Base-by-base conservation (phyloP, 1,140 invertebrate genomes). In the Meloidogyne chitwoodi region DNA sequence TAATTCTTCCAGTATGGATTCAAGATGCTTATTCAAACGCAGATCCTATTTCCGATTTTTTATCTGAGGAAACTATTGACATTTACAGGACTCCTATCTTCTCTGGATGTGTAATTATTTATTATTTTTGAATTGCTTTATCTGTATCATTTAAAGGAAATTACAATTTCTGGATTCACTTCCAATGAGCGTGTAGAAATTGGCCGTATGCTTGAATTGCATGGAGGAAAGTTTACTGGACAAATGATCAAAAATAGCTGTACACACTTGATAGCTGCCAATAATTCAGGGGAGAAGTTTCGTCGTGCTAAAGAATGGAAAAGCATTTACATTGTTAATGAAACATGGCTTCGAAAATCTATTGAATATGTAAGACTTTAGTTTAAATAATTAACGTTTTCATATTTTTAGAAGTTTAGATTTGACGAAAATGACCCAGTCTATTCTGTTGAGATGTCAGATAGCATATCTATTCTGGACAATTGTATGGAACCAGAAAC, bases 271-370 rank as follows among this genome's bases (percentile, higher is more conserved):
- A 75, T 75, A 44, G 10, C 41, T 22, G 14, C 63, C 1, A 41
- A 22, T 12, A 75, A 61, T 68, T 75, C 70, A 0, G 74, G 74
- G n/a, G 74, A 75, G 12, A 75, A 75, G 34, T 75, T 26, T 61
- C 69, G 68, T 22, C 63, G 67, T 8, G 74, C 74, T 19, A 31
- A 26, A 8, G 31, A 68, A 26, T 75, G 74, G 74, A 62, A 62
- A 4, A 75, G 11, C 16, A 22, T 75, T 19, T 38, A 56, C 5
- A 68, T 75, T 31, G 74, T 75, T 22, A 48, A 34, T 14, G 14
- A 16, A 26, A n/a, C 26, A 34, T 75, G 74, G 74, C 74, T 75
- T 14, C 2, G 2, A 29, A 29, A 75, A 75, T 29, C 44, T 34
- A 29, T 75, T 75, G 41, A 38, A 75, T 16, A 26, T 24, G 71